Conservation (phyloP, 2,113 vertebrate genomes). For the Rhodinocichla rosea region DNA sequence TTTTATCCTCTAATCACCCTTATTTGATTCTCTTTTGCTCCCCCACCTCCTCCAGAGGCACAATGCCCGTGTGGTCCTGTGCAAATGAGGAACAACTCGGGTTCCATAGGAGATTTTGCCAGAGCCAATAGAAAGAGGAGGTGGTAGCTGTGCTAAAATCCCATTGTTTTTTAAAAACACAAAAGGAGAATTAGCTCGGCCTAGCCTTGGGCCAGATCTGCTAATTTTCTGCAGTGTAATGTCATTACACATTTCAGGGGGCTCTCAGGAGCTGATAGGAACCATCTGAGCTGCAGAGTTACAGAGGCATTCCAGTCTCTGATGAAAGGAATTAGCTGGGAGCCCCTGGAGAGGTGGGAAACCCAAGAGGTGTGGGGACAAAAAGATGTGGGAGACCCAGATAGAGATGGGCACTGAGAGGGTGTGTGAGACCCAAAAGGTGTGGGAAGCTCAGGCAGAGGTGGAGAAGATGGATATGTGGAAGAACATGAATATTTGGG, state of each 20-base stretch:
- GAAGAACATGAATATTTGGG: rapidly evolving
- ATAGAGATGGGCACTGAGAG: not conserved
- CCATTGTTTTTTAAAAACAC: not conserved
- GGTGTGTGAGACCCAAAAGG: not conserved
- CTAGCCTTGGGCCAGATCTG: not conserved
- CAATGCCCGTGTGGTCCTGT: not conserved
- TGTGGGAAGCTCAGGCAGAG: not conserved
- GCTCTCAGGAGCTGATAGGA: constrained; percentile 9
- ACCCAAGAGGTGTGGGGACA: not conserved
- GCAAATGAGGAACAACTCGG: not conserved
- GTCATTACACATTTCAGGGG: not conserved
- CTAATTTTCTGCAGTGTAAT: not conserved
- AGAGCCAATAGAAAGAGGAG: not conserved
- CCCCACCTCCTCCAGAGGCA: not conserved
- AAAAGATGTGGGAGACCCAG: not conserved
- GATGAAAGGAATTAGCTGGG: not conserved
- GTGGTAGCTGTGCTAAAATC: not conserved
- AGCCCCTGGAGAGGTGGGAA: not conserved
- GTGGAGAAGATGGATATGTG: not conserved
- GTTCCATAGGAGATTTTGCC: not conserved
- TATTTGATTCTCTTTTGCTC: not conserved
- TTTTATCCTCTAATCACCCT: not conserved
- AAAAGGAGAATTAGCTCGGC: not conserved
- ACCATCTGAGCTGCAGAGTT: constrained; percentile 16
- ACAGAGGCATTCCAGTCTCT: not conserved